These are phyloP conservation scores for Channa argus DNA, from an alignment of 2,113 vertebrate species.

Conservation along the genomic window DNA sequence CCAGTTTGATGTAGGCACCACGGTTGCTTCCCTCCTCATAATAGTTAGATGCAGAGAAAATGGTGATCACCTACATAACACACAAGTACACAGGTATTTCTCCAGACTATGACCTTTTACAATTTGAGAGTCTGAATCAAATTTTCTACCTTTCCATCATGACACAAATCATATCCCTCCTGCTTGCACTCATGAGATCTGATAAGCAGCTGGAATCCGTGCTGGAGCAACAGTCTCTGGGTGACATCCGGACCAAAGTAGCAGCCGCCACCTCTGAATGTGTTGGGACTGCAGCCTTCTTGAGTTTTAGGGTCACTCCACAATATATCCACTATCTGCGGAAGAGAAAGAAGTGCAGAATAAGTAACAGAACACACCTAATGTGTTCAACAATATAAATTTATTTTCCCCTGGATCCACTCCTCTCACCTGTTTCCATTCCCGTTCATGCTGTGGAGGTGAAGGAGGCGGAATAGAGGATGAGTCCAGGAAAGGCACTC, in stretches of 20 bases:
- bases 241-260: slow-evolving; percentile 96
- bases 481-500: slow-evolving; percentile 82
- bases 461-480: slow-evolving; percentile 68
- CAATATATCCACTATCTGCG: slow-evolving; percentile 90
- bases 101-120: background rate
- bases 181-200: slow-evolving; percentile 96
- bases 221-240: slow-evolving; percentile 83
- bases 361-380: background rate
- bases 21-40: slow-evolving; percentile 97
- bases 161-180: slow-evolving; percentile 94
- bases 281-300: slow-evolving; percentile 91
- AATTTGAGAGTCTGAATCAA: background rate
- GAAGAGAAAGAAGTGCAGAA: background rate
- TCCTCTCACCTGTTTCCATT: slow-evolving; percentile 92
- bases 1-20: slow-evolving; percentile 93
- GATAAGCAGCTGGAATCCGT: slow-evolving; percentile 91
- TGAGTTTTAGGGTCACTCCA: slow-evolving; percentile 95
- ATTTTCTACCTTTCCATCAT: slow-evolving; percentile 88
- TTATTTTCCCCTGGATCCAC: background rate
- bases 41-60: slow-evolving; percentile 99
- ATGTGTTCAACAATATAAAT: background rate
- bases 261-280: slow-evolving; percentile 91
- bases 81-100: background rate
- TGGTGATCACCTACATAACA: slow-evolving; percentile 89
- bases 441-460: slow-evolving; percentile 76